A percentile compares a stretch with the other conserved stretches of the same genome.
These are phyloP conservation scores for Campylorhamphus procurvoides DNA, from an alignment of 2,113 vertebrate genomes.

Conservation along the genomic window DNA sequence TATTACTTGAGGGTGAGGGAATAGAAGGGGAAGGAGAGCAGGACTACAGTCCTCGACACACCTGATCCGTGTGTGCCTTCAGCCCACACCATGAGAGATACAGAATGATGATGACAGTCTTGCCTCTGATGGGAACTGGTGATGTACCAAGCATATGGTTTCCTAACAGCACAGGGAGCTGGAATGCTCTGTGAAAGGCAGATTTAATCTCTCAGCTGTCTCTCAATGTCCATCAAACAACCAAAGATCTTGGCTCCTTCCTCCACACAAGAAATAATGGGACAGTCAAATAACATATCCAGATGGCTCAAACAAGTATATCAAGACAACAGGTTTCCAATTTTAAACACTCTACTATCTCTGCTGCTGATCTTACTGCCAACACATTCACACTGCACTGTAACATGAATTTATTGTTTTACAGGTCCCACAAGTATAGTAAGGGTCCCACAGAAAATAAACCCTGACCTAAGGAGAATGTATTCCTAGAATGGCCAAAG, in stretches of 20 bases:
- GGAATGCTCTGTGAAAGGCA: conserved; percentile 33
- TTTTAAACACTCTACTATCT: conserved; percentile 47
- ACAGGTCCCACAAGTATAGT: not conserved
- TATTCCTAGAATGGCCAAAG: not conserved
- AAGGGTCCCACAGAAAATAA: not conserved
- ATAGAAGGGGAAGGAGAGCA: not conserved
- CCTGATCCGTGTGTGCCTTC: not conserved
- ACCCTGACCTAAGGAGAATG: not conserved
- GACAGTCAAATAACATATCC: not conserved
- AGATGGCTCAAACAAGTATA: conserved; percentile 29
- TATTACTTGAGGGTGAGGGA: not conserved
- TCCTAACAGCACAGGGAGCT: conserved; percentile 6
- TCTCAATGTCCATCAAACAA: conserved; percentile 49
- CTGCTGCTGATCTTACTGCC: not conserved
- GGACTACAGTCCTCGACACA: not conserved
- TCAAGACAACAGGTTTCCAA: conserved; percentile 40
- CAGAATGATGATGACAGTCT: not conserved
- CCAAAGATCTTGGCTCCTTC: conserved; percentile 41
- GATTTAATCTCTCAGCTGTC: conserved; percentile 65
- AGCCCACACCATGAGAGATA: not conserved
- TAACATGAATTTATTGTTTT: not conserved
- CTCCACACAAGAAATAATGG: not conserved
- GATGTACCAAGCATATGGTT: not conserved
- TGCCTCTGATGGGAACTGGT: not conserved
- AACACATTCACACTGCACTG: not conserved